phyloP scores from a whole-genome alignment of 1,140 invertebrate species.

The Drosophila dunni region DNA sequence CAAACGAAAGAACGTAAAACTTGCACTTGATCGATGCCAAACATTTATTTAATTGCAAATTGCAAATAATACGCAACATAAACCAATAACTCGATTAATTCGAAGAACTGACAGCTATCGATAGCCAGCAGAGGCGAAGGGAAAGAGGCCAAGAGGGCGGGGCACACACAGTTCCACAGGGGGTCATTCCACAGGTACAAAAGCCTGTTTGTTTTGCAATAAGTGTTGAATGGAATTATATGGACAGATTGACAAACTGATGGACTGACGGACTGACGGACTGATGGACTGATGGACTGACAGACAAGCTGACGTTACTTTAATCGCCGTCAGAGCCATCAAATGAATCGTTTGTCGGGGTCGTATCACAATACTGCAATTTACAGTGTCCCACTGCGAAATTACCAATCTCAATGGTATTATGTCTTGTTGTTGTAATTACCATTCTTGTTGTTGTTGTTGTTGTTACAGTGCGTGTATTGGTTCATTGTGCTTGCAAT shows the following conservation, averaged over 20 bases:
- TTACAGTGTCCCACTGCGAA: slow-evolving; percentile 2
- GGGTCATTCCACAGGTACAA: not conserved
- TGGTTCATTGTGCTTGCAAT: slow-evolving; percentile 62
- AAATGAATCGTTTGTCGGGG: slow-evolving; percentile 13
- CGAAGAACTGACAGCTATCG: slow-evolving; percentile 23
- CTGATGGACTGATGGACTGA: not conserved
- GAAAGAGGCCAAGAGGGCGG: not conserved
- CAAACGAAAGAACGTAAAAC: not conserved
- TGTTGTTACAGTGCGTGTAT: slow-evolving; percentile 17
- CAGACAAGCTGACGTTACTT: slow-evolving; percentile 14
- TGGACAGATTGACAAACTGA: slow-evolving; percentile 12
- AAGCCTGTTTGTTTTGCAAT: slow-evolving; percentile 21
- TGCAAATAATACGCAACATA: slow-evolving; percentile 23
- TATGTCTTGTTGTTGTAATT: slow-evolving; percentile 10
- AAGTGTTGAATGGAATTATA: slow-evolving; percentile 15
- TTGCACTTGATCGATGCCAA: not conserved
- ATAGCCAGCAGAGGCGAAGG: not conserved
- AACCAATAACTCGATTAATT: slow-evolving; percentile 34
- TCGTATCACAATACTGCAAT: slow-evolving; percentile 22
- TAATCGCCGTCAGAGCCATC: slow-evolving; percentile 31
- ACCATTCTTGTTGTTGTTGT: not conserved
- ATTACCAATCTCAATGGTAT: slow-evolving; percentile 21
- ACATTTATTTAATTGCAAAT: slow-evolving; percentile 19
- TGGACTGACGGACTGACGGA: slow-evolving; percentile 9
- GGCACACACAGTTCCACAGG: not conserved